These are phyloP conservation scores for Drosophila parabipectinata DNA, from an alignment of 1,140 invertebrate genomes.

Conservation along the genomic window DNA sequence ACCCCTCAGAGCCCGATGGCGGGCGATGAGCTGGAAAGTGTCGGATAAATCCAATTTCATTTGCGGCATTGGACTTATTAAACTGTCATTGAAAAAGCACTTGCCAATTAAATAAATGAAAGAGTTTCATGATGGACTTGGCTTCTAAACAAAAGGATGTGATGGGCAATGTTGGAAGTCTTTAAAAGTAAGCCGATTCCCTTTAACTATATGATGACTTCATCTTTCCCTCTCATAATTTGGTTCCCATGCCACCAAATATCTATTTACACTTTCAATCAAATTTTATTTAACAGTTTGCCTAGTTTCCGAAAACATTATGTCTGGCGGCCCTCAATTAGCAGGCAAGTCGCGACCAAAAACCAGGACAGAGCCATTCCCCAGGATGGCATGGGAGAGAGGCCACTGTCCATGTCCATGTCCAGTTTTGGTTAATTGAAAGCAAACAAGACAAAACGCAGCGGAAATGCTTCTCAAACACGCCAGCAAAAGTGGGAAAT, in stretches of 20 bases:
- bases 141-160: neutral
- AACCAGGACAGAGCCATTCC: neutral
- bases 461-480: slow-evolving; percentile 72
- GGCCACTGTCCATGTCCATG: slow-evolving; percentile 10
- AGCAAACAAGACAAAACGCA: slow-evolving; percentile 72
- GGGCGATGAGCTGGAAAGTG: slow-evolving; percentile 50
- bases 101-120: slow-evolving; percentile 34
- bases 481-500: slow-evolving; percentile 35
- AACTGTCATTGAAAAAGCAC: slow-evolving; percentile 41
- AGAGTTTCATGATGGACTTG: slow-evolving; percentile 40
- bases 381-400: neutral
- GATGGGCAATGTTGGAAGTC: neutral
- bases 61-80: slow-evolving; percentile 42
- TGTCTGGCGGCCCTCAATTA: slow-evolving; percentile 70
- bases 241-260: slow-evolving; percentile 33
- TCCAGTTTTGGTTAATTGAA: slow-evolving; percentile 78
- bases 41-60: slow-evolving; percentile 45
- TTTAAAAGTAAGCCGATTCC: neutral
- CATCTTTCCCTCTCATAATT: neutral
- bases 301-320: slow-evolving; percentile 42
- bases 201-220: slow-evolving; percentile 3
- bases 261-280: slow-evolving; percentile 49
- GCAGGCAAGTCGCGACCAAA: slow-evolving; percentile 34
- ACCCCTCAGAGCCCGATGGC: slow-evolving; percentile 16
- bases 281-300: slow-evolving; percentile 46